phyloP scores from a whole-genome alignment of 2,113 vertebrate genomes.

The Lycocorax pyrrhopterus region DNA sequence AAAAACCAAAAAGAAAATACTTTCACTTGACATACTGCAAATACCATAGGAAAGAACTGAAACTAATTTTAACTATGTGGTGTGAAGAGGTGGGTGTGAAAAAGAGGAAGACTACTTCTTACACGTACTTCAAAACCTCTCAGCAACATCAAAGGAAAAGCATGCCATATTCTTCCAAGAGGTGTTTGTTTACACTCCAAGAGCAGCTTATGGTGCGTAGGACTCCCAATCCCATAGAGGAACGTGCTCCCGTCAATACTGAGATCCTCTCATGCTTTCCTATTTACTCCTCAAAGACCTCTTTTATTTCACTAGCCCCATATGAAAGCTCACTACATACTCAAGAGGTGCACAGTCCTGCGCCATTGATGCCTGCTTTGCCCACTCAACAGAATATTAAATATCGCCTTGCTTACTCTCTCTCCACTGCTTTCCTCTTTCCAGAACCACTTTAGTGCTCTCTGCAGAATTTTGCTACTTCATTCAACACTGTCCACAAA shows the following conservation, averaged over 20 bases:
- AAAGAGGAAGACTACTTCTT: conserved; percentile 4
- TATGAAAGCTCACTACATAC: neutral
- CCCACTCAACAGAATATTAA: conserved; percentile 13
- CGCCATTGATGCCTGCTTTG: neutral
- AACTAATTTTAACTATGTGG: neutral
- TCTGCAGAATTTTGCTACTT: conserved; percentile 1
- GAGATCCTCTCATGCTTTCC: neutral
- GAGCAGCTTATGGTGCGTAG: neutral
- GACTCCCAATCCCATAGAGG: neutral
- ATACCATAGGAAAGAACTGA: conserved; percentile 5
- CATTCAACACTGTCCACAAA: conserved; percentile 11
- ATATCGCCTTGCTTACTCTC: neutral
- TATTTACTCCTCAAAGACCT: conserved; percentile 18
- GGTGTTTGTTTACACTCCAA: conserved; percentile 44
- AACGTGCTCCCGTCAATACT: neutral
- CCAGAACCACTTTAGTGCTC: neutral
- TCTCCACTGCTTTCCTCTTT: neutral
- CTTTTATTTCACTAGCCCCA: neutral
- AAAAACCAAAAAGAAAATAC: neutral
- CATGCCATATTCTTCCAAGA: neutral
- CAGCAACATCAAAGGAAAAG: conserved; percentile 50
- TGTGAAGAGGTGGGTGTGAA: conserved; percentile 9
- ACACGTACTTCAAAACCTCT: neutral
- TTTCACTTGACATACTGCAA: neutral
- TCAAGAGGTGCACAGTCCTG: neutral